A percentile compares a stretch with the other conserved stretches of the same genome.
phyloP scores from a whole-genome alignment of 1,140 invertebrate genomes.

The Anadara kagoshimensis region DNA sequence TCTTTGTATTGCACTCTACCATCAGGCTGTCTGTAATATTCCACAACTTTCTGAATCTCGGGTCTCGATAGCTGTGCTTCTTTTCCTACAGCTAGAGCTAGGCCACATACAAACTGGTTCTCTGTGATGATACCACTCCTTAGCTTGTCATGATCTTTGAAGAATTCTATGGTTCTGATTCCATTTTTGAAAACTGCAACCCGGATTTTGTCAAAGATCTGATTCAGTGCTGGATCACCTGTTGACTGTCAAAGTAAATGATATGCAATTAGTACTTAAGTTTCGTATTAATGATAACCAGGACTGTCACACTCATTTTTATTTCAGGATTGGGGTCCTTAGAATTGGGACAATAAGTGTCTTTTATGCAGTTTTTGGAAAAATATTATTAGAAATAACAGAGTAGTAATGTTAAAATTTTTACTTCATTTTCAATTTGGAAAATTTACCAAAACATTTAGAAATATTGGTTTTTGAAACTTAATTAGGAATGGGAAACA shows the following conservation, averaged over 20 bases:
- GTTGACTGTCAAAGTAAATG: conserved; percentile 47
- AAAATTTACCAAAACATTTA: too few relatives aligned
- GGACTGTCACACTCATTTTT: too few relatives aligned
- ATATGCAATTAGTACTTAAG: not conserved
- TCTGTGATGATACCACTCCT: conserved; percentile 72
- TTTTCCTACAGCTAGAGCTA: conserved; percentile 69
- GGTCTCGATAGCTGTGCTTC: conserved; percentile 67
- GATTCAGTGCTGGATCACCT: conserved; percentile 66
- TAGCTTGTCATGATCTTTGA: conserved; percentile 73
- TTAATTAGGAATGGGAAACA: too few relatives aligned
- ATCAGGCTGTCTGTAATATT: conserved; percentile 69
- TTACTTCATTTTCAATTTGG: too few relatives aligned
- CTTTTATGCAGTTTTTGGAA: too few relatives aligned
- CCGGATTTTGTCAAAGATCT: conserved; percentile 71
- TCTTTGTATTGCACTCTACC: conserved; percentile 71
- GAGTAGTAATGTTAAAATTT: too few relatives aligned
- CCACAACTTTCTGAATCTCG: conserved; percentile 71
- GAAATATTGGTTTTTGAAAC: too few relatives aligned
- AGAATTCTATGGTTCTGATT: conserved; percentile 72
- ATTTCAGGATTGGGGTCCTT: too few relatives aligned
- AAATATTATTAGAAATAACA: too few relatives aligned
- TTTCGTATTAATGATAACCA: not conserved
- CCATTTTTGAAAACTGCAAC: conserved; percentile 72
- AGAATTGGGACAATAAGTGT: too few relatives aligned
- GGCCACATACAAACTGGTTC: conserved; percentile 72